Evolutionary conservation across 2,113 vertebrate genomes (phyloP).

Genomic region (Dipodomys merriami): DNA sequence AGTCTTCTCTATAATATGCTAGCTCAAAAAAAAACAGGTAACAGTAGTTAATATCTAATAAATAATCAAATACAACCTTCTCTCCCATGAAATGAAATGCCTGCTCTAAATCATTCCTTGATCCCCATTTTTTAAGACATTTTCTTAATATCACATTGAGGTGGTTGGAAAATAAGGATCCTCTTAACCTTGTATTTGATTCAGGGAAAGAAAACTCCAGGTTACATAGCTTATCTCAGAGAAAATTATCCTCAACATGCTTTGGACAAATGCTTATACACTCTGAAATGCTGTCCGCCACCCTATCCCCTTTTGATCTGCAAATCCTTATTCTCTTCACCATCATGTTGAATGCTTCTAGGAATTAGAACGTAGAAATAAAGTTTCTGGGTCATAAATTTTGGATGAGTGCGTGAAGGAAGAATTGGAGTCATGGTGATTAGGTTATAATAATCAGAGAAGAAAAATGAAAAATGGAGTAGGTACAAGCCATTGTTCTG

Average conservation of each 20-base stretch:
- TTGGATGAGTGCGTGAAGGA: neutral
- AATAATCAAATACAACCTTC: neutral
- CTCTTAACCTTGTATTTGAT: neutral
- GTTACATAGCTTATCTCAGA: neutral
- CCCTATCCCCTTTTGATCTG: no score
- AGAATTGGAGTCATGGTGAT: neutral
- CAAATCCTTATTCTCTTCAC: neutral
- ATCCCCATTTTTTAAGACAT: neutral
- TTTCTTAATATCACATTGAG: neutral
- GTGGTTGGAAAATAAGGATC: neutral
- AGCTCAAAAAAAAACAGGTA: neutral
- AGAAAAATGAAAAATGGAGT: neutral
- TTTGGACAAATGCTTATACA: neutral
- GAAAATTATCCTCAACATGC: neutral
- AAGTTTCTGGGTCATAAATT: neutral
- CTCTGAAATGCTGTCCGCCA: neutral
- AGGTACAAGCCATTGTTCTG: fast-evolving
- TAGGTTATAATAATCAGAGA: neutral
- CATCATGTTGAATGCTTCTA: neutral
- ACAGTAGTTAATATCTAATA: neutral
- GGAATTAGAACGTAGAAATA: neutral
- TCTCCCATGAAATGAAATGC: neutral
- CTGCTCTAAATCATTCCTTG: neutral
- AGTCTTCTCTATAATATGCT: neutral
- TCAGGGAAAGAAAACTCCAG: neutral